A percentile compares a stretch with the other conserved stretches of the same genome.
Evolutionary conservation across 2,113 vertebrate genomes (phyloP).

Genomic region (Kryptolebias marmoratus): DNA sequence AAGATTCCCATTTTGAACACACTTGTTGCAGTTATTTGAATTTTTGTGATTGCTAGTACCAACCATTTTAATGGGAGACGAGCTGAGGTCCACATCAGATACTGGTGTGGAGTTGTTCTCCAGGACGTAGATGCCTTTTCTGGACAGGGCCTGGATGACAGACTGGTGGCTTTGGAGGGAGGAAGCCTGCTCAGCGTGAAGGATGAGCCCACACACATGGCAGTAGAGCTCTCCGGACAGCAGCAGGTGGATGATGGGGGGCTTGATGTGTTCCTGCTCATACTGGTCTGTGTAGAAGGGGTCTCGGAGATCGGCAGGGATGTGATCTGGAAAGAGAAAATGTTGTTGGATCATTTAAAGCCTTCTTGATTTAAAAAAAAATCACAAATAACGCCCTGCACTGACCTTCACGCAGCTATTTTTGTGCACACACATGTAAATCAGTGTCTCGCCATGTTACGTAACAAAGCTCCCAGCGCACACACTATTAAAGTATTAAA

Average conservation of each 20-base stretch:
- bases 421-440: slow-evolving; percentile 30
- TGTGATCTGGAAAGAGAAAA: slow-evolving; percentile 81
- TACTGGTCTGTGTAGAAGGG: slow-evolving; percentile 96
- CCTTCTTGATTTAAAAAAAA: neutral
- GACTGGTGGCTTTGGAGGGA: slow-evolving; percentile 88
- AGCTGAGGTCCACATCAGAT: slow-evolving; percentile 87
- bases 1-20: neutral
- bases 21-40: neutral
- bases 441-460: slow-evolving; percentile 27
- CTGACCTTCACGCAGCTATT: slow-evolving; percentile 8
- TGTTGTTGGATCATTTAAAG: neutral
- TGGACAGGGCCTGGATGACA: slow-evolving; percentile 89
- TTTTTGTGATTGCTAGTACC: slow-evolving; percentile 35
- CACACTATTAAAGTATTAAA: slow-evolving; percentile 40
- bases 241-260: slow-evolving; percentile 87
- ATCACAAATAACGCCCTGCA: slow-evolving; percentile 8
- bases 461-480: slow-evolving; percentile 35
- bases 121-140: slow-evolving; percentile 93
- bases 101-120: slow-evolving; percentile 88
- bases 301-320: slow-evolving; percentile 91
- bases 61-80: slow-evolving; percentile 94
- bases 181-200: slow-evolving; percentile 88
- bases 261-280: slow-evolving; percentile 97
- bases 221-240: slow-evolving; percentile 93
- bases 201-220: slow-evolving; percentile 89